These are phyloP conservation scores for Buathra laborator DNA, from an alignment of 2,888 invertebrate genomes.

Conservation along the genomic window DNA sequence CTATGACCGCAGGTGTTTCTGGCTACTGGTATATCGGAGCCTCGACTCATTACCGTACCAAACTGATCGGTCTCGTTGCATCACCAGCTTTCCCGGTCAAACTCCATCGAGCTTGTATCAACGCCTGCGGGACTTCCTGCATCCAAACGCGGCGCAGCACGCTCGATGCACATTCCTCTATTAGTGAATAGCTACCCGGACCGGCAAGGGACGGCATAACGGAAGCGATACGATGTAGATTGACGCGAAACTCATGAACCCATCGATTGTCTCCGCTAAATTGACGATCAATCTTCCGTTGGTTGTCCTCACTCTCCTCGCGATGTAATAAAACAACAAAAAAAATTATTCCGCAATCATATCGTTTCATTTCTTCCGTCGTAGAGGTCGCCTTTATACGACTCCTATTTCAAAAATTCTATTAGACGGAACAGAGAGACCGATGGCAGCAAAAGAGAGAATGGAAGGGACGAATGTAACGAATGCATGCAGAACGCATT, in stretches of 20 bases:
- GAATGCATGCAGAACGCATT: conserved; percentile 24
- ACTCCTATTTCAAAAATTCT: conserved; percentile 31
- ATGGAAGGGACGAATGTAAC: conserved; percentile 6
- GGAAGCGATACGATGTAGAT: conserved; percentile 4
- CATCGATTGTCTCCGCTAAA: background rate
- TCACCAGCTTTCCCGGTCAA: background rate
- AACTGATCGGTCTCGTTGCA: conserved; percentile 2
- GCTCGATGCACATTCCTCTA: background rate
- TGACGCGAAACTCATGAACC: background rate
- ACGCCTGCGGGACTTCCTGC: background rate
- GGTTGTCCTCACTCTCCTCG: too few relatives aligned
- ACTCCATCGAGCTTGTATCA: background rate
- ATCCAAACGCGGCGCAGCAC: background rate
- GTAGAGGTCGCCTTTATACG: background rate
- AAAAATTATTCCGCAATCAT: background rate
- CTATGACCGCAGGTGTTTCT: conserved; percentile 24
- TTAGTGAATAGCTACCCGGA: background rate
- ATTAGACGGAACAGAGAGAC: conserved; percentile 17
- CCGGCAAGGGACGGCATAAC: background rate
- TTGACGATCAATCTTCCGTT: background rate
- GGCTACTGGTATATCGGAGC: background rate
- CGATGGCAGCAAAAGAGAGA: conserved; percentile 1
- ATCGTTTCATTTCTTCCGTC: background rate
- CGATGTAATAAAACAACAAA: too few relatives aligned
- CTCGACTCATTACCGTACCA: background rate